Base-by-base conservation (phyloP, 1,140 invertebrate genomes). In the Papilio glaucus region DNA sequence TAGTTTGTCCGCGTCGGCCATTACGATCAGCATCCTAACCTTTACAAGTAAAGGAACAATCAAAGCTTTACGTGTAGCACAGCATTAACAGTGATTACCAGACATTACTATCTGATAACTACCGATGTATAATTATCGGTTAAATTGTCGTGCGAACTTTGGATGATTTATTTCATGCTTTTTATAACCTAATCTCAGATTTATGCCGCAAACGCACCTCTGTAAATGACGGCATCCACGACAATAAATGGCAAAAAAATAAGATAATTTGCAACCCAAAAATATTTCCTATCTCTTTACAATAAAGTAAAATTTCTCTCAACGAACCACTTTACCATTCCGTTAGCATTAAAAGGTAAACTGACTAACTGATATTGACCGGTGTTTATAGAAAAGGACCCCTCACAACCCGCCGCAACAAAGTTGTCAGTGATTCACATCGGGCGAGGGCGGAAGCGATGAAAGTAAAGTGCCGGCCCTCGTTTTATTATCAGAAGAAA, bases 401-500 rank as follows among this genome's bases (percentile, higher is more conserved):
- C 49, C 24, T 26, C 49, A 4, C 49, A 57, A 24, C 24, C 21
- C 21, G 24, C 10, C 24, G 49, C 49, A 57, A 57, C 49, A 57
- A 57, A 57, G 18, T 57, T 5, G 49, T 53, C 1, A 9, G 4
- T 53, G 49, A 53, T 53, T 53, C 49, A 53, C 49, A 53, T 9
- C 9, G 24, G 18, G 10, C 49, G 49, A 53, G 49, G 49, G 49
- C 49, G 49, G 49, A 53, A 53, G 49, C 49, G 49, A 53, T 53
- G 49, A 53, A 53, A 53, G 49, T 53, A 53, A 53, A 53, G 49
- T 53, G 49, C 49, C 49, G 49, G 21, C 21, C 18, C 21, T 53
- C 18, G 49, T 53, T 53, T 53, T 21, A 53, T 53, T 53, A 53
- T 53, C 49, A 53, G 18, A 53, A 53, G 49, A 53, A 53, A 53